Conservation (phyloP, 2,113 vertebrate genomes). For the Strigops habroptila region DNA sequence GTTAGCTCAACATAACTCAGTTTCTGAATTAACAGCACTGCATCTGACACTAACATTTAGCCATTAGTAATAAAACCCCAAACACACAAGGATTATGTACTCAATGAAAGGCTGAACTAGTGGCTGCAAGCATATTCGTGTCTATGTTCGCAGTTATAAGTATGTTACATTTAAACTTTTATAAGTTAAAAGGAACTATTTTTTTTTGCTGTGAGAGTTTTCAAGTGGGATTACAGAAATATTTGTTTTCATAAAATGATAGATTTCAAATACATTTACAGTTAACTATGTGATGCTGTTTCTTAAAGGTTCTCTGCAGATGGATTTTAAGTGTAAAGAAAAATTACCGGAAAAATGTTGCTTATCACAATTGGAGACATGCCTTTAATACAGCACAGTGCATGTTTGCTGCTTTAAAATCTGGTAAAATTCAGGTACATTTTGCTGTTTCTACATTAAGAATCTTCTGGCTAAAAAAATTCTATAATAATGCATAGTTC, state of each 20-base stretch:
- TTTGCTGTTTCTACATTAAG: background rate
- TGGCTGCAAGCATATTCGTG: background rate
- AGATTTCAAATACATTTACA: background rate
- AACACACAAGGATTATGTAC: background rate
- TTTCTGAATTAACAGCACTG: background rate
- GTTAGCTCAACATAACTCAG: background rate
- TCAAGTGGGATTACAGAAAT: background rate
- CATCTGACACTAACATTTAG: background rate
- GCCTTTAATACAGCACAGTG: constrained; percentile 96
- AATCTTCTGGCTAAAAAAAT: background rate
- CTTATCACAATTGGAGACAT: constrained; percentile 98
- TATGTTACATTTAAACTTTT: background rate
- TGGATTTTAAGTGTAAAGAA: constrained; percentile 98
- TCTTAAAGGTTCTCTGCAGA: constrained; percentile 86
- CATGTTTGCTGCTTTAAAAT: constrained; percentile 95
- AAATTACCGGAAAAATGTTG: constrained; percentile 95
- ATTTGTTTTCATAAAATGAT: background rate
- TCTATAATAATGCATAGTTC: background rate
- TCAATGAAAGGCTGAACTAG: background rate
- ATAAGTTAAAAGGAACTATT: background rate
- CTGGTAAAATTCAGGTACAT: constrained; percentile 90
- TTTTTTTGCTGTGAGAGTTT: background rate
- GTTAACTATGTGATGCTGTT: background rate
- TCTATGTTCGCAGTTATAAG: background rate
- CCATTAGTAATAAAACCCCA: background rate